Evolutionary conservation across 2,113 vertebrate species (phyloP), one percentile per base, ranked within the genome.

Genomic region (Alethe castanea): DNA sequence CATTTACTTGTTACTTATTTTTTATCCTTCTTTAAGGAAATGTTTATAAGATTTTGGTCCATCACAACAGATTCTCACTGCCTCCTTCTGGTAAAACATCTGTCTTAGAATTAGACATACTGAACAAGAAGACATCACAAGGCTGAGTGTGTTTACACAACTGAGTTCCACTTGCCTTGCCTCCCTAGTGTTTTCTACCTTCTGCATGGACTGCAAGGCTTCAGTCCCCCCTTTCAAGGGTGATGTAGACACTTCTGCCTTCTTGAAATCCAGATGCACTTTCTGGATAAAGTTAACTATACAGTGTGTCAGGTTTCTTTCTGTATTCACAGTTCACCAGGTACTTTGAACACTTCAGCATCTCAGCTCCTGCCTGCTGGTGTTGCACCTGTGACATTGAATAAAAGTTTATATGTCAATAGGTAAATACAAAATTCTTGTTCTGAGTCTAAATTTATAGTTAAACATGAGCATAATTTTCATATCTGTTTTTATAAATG

Each of bases 241-340:
- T 77, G 29, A 3, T 0, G 0, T 28, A 50, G 24, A 22, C 66
- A 19, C 11, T 60, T 69, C 15, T 14, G 12, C 20, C 26, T 64
- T 69, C 36, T 40, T 69, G 50, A 77, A 84, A 81, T 83, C 26
- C 20, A 42, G 10, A 7, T 52, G 57, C 35, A 35, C 23, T 84
- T 87, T 77, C 59, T 84, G 69, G 18, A n/a, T 54, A 72, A 54
- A 11, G 17, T 23, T 50, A 42, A 11, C 12, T 45, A 8, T 42
- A 6, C 7, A 18, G 13, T 40, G 38, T 81, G 59, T 25, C 29
- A 23, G 38, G 7, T 70, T 92, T 89, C 56, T 62, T 82, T 48
- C 60, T 38, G 8, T 73, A 44, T 40, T 42, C 35, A 54, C 29
- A 60, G 53, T 35, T 93, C 50, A 44, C 29, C 26, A 38, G 48